Percentiles rank a stretch among this genome's conserved stretches.
These are phyloP conservation scores for Denticeps clupeoides DNA, from an alignment of 2,797 vertebrate genomes.

Conservation along the genomic window DNA sequence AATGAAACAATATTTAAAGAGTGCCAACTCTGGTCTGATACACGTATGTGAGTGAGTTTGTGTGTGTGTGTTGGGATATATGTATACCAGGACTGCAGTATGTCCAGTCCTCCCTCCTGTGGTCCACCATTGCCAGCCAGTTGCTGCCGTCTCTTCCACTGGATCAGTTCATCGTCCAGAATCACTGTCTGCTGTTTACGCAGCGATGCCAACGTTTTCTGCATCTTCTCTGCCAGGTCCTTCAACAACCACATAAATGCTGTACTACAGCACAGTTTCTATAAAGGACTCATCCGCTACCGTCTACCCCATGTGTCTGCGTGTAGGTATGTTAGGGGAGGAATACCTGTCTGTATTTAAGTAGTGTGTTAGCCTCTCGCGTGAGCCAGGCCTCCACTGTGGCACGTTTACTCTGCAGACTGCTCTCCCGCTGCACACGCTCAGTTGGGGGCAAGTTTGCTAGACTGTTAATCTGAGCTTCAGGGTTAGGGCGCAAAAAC, in stretches of 20 bases:
- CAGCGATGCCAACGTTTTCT: constrained; percentile 76
- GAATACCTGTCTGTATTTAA: constrained; percentile 84
- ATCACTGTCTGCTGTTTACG: constrained; percentile 89
- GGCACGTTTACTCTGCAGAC: constrained; percentile 79
- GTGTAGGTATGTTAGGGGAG: not conserved
- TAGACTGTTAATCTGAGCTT: constrained; percentile 80
- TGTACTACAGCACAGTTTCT: no score
- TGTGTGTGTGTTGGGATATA: constrained; percentile 1
- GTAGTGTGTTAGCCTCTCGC: constrained; percentile 85
- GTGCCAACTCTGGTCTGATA: no score
- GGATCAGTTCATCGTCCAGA: constrained; percentile 87
- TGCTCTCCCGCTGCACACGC: constrained; percentile 71
- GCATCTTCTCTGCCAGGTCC: constrained; percentile 88
- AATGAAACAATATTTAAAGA: no score
- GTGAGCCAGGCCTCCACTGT: constrained; percentile 85
- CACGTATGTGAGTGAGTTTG: not conserved
- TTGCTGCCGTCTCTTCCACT: constrained; percentile 93
- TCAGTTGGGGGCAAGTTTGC: constrained; percentile 70
- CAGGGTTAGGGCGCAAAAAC: not conserved
- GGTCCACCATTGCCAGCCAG: constrained; percentile 80
- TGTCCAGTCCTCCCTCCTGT: constrained; percentile 77
- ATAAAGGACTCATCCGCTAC: no score
- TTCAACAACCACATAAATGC: constrained; percentile 33
- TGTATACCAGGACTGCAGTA: constrained; percentile 78
- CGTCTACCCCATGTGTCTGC: no score